Base-by-base conservation (phyloP, 2,888 invertebrate genomes). In the Acleris sparsana region DNA sequence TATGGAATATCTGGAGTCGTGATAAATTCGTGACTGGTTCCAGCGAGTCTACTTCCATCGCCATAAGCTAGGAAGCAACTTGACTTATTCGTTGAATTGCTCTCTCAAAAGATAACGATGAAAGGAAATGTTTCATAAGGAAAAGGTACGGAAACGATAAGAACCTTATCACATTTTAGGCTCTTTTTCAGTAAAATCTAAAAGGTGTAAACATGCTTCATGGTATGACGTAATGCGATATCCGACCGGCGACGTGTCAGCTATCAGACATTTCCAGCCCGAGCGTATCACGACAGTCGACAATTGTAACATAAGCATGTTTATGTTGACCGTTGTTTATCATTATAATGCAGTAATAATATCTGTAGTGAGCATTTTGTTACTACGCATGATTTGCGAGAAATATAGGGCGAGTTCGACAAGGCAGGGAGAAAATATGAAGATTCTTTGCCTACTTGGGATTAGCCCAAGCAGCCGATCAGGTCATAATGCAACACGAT, bases 301-400 rank as follows among this genome's bases (percentile, higher is more conserved):
- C 48, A 58, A 39, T 52, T 55, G 20, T 58, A 58, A 58, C 57
- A 51, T 58, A 53, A 63, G 53, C 58, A 25, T 17, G 22, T 53
- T 58, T 48, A 39, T 53, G 48, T 63, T 63, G 53, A 59, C 58
- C 18, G 53, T 39, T 53, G 29, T 58, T 48, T 59, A 59, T 58
- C 46, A 63, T 58, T 53, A 62, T 22, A 16, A 39, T 58, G 39
- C 46, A 63, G 53, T 59, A 48, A 53, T 20, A 46, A 25, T 46
- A 44, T 22, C 43, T 6, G 20, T 22, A 7, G 20, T 22, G 13
- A 22, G 46, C 55, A 43, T 55, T 20, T 57, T 57, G n/a, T 46
- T 44, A 44, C 57, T 57, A 44, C 25, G 46, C 56, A 9, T 22
- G n/a, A 18, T 18, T 39, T 39, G 20, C 16, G 1, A 18, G 43